Conservation (phyloP, 92 coral and sea anemone genomes). For the Chrysogorgia sp. region DNA sequence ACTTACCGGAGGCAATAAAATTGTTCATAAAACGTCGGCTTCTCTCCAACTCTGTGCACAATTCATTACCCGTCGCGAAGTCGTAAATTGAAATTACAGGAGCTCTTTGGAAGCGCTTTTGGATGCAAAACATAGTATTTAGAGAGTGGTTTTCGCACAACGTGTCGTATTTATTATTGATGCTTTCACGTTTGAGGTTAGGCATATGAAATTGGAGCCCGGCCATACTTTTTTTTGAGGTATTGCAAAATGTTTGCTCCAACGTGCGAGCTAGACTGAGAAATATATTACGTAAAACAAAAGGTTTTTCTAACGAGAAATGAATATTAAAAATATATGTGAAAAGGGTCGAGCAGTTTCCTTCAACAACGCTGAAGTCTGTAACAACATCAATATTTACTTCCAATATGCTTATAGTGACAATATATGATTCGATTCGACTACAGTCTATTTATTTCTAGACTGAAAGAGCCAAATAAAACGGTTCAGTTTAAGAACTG, state of each 20-base stretch:
- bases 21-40: neutral
- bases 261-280: too few relatives aligned
- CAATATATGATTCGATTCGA: too few relatives aligned
- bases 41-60: neutral
- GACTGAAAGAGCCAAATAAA: too few relatives aligned
- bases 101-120: neutral
- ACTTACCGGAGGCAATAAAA: neutral
- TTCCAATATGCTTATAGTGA: too few relatives aligned
- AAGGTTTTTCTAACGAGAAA: neutral
- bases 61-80: neutral
- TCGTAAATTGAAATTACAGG: neutral
- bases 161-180: conserved; percentile 41
- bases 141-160: conserved; percentile 27
- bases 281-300: too few relatives aligned
- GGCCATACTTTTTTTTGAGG: neutral
- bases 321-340: too few relatives aligned
- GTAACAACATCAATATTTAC: too few relatives aligned
- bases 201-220: conserved; percentile 25
- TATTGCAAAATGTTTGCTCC: too few relatives aligned
- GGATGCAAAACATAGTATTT: neutral
- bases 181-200: conserved; percentile 20
- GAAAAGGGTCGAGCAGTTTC: too few relatives aligned
- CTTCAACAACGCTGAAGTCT: too few relatives aligned
- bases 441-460: too few relatives aligned
- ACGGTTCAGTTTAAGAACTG: too few relatives aligned